phyloP scores from a whole-genome alignment of 2,113 vertebrate genomes.

The Ptilonorhynchus violaceus region DNA sequence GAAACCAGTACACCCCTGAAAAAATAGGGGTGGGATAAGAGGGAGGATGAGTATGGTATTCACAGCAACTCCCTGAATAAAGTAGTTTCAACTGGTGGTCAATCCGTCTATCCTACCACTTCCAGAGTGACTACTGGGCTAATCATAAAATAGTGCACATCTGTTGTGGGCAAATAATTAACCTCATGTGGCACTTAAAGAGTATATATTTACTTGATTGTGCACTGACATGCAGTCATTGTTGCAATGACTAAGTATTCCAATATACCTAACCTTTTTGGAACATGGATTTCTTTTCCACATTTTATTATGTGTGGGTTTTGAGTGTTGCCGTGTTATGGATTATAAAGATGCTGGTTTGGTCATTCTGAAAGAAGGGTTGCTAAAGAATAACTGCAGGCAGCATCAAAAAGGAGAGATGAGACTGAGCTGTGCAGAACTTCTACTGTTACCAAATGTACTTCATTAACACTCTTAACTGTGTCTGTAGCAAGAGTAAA shows the following conservation, averaged over 20 bases:
- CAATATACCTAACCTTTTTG: not conserved
- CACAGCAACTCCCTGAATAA: not conserved
- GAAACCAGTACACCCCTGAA: not conserved
- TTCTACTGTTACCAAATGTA: not conserved
- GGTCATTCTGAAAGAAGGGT: not conserved
- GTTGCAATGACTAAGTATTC: not conserved
- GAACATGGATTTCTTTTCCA: rapidly evolving
- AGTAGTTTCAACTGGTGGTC: not conserved
- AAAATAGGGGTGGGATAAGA: not conserved
- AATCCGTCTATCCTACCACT: not conserved
- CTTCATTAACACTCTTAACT: not conserved
- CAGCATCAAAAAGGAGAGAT: not conserved
- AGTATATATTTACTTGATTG: not conserved
- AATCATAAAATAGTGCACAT: not conserved
- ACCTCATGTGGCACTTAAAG: not conserved
- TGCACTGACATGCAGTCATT: no score
- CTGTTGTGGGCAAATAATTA: not conserved
- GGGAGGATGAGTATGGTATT: not conserved
- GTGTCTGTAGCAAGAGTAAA: not conserved
- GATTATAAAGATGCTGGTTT: not conserved
- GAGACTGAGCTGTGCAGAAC: not conserved
- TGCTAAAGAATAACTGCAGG: not conserved
- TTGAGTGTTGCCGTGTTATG: not conserved
- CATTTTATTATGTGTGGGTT: not conserved
- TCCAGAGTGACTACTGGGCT: not conserved